Conservation (phyloP, 1,140 invertebrate species). For the Eueides isabella region DNA sequence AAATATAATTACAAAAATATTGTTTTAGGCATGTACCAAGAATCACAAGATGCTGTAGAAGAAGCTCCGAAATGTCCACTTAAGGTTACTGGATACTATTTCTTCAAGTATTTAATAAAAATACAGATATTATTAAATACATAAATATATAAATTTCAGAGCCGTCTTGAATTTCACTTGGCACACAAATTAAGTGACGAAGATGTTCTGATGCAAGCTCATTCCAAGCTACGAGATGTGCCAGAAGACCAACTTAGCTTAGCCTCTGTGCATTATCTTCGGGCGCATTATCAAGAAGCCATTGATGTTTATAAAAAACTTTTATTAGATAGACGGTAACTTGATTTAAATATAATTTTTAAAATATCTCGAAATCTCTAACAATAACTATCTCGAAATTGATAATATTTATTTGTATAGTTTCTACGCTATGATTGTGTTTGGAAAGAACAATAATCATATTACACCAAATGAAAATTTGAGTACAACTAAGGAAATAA, state of each 20-base stretch:
- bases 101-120: too few relatives aligned
- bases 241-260: constrained; percentile 97
- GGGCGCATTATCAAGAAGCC: constrained; percentile 98
- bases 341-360: not conserved
- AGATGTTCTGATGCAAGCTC: constrained; percentile 89
- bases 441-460: too few relatives aligned
- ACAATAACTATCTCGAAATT: too few relatives aligned
- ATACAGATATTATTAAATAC: not conserved
- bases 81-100: constrained; percentile 76
- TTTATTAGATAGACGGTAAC: constrained; percentile 89
- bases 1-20: constrained; percentile 2
- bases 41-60: constrained; percentile 85
- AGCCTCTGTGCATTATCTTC: constrained; percentile 97
- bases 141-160: constrained; percentile 64
- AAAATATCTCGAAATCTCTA: too few relatives aligned
- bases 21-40: constrained; percentile 84
- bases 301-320: constrained; percentile 99
- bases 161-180: constrained; percentile 94
- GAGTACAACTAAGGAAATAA: too few relatives aligned
- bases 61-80: constrained; percentile 84
- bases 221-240: constrained; percentile 92
- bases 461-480: too few relatives aligned
- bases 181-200: constrained; percentile 97
- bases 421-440: too few relatives aligned
- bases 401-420: too few relatives aligned